phyloP scores from a whole-genome alignment of 2,113 vertebrate genomes.

The Muntiacus muntjak region DNA sequence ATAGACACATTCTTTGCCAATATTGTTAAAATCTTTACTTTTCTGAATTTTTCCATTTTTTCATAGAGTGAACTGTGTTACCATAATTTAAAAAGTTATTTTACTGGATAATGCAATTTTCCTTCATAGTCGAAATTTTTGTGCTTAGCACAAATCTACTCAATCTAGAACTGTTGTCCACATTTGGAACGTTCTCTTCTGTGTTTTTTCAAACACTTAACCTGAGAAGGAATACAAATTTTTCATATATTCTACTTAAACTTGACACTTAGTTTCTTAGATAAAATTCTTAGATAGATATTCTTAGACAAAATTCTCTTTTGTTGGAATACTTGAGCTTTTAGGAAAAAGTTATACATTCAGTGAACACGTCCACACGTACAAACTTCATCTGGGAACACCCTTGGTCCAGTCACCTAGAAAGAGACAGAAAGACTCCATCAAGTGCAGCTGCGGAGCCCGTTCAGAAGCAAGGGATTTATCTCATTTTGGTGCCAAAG shows the following conservation, averaged over 20 bases:
- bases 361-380: background rate
- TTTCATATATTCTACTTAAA: background rate
- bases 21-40: background rate
- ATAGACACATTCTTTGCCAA: background rate
- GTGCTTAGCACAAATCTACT: background rate
- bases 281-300: background rate
- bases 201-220: background rate
- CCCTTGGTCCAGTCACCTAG: background rate
- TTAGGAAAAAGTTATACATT: background rate
- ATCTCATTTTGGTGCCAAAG: slow-evolving; percentile 28
- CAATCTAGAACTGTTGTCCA: background rate
- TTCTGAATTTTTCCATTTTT: background rate
- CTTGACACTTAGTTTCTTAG: background rate
- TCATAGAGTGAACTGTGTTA: background rate
- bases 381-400: background rate
- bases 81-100: background rate
- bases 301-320: slow-evolving; percentile 9
- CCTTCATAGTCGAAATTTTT: background rate
- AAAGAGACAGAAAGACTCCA: slow-evolving; percentile 24
- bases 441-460: background rate
- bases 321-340: background rate
- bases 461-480: background rate
- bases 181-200: background rate
- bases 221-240: background rate
- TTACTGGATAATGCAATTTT: background rate